Percentiles rank a stretch among this genome's conserved stretches.
phyloP scores from a whole-genome alignment of 2,113 vertebrate species.

The Heterocephalus glaber region DNA sequence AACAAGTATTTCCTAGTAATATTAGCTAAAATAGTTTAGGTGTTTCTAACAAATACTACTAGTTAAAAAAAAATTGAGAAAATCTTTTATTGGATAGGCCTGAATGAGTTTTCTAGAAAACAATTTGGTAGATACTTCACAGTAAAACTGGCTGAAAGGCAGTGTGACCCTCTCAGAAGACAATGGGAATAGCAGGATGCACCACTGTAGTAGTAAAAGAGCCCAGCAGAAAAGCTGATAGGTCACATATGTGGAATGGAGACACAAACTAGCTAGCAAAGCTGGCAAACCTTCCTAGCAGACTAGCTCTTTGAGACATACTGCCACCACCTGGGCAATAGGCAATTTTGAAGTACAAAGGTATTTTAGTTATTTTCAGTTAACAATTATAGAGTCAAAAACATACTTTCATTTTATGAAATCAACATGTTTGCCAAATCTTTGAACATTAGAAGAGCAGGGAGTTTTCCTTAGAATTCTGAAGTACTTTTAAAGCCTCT shows the following conservation, averaged over 20 bases:
- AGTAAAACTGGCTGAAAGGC: conserved; percentile 42
- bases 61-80: conserved; percentile 25
- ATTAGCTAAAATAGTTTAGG: neutral
- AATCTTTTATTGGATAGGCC: neutral
- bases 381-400: conserved; percentile 16
- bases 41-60: conserved; percentile 23
- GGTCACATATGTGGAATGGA: neutral
- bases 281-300: neutral
- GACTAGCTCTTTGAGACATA: conserved; percentile 56
- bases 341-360: conserved; percentile 22
- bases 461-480: conserved; percentile 42
- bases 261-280: neutral
- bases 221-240: neutral
- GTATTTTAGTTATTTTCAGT: neutral
- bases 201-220: neutral
- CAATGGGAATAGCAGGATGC: neutral
- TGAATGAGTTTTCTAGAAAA: conserved; percentile 39
- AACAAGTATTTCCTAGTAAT: conserved; percentile 19
- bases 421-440: neutral
- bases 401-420: conserved; percentile 42
- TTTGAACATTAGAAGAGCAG: neutral
- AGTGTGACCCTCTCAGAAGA: neutral
- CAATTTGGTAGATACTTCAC: neutral
- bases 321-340: conserved; percentile 70
- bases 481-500: conserved; percentile 20